These are phyloP conservation scores for Anas platyrhynchos DNA, from an alignment of 2,113 vertebrate species.

Conservation along the genomic window DNA sequence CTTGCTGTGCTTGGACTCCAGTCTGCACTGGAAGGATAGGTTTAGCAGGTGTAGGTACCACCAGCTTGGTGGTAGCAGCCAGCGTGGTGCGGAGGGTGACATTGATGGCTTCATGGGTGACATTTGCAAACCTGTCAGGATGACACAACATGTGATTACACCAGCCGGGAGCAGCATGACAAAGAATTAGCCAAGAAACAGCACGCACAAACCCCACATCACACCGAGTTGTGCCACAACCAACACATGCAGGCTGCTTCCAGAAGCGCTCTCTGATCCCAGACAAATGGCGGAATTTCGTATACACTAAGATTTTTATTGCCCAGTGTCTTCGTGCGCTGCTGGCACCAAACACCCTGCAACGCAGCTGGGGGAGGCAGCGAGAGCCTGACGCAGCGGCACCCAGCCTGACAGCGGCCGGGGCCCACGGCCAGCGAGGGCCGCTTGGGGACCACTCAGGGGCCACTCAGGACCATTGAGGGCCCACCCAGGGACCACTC, in stretches of 20 bases:
- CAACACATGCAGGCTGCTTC: rapidly evolving
- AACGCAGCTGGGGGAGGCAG: not conserved
- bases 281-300: rapidly evolving
- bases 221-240: rapidly evolving
- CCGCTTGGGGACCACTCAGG: no score
- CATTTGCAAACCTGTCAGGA: slow-evolving; percentile 79
- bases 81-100: slow-evolving; percentile 79
- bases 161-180: rapidly evolving
- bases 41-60: slow-evolving; percentile 85
- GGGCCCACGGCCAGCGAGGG: no score
- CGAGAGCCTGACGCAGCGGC: rapidly evolving
- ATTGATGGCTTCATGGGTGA: slow-evolving; percentile 81
- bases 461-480: not conserved
- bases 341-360: not conserved
- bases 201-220: rapidly evolving
- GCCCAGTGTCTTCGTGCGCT: rapidly evolving
- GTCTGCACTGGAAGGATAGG: slow-evolving; percentile 95
- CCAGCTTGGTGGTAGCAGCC: slow-evolving; percentile 79
- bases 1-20: slow-evolving; percentile 95
- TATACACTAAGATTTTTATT: rapidly evolving
- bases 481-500: not conserved
- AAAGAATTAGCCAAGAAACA: not conserved
- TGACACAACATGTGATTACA: not conserved
- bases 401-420: no score
- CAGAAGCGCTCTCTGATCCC: rapidly evolving